Base-by-base conservation (phyloP, 2,888 invertebrate genomes). In the Drosophila maculinotata region DNA sequence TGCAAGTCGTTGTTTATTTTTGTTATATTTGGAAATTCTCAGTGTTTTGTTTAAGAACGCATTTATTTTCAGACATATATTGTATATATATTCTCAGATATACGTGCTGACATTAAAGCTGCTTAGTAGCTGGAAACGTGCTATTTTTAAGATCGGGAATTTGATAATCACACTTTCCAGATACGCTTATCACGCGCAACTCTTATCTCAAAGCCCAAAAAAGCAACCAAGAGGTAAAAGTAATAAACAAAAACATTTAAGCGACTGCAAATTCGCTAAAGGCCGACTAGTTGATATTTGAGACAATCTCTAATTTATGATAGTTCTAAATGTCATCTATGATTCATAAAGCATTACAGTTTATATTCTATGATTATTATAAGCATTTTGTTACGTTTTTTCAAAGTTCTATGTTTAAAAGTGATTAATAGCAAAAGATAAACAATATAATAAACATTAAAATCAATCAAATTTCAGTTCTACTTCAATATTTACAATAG, bases 31-130 rank as follows among this genome's bases (percentile, higher is more conserved):
- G 41, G 28, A 31, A 60, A 58, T 49, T 48, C 20, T 31, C 3
- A 41, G 12, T 47, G 59, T 56, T 70, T 79, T 75, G 44, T 65
- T 72, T 67, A 58, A 58, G 39, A 69, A 30, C 33, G 17, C n/a
- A 35, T 36, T 52, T 33, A 31, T 36, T 65, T 36, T 14, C 12
- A 38, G 36, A 25, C 53, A 35, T 25, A 2, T 17, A 12, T 3
- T 3, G 10, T 4, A 20, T 20, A 20, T 20, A 20, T 20, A 77
- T 70, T 64, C 51, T 7, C 57, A n/a, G 10, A 10, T 4, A 9
- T 10, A 49, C 30, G 25, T 26, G 7, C 15, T 39, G n/a, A 36
- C 23, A 23, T 38, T 25, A 15, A 17, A 42, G 20, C 20, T 54
- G 44, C 20, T 30, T 9, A 57, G 23, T n/a, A n/a, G 14, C 47